These are phyloP conservation scores for Caenorhabditis latens DNA, from an alignment of 1,140 invertebrate species.

Conservation along the genomic window DNA sequence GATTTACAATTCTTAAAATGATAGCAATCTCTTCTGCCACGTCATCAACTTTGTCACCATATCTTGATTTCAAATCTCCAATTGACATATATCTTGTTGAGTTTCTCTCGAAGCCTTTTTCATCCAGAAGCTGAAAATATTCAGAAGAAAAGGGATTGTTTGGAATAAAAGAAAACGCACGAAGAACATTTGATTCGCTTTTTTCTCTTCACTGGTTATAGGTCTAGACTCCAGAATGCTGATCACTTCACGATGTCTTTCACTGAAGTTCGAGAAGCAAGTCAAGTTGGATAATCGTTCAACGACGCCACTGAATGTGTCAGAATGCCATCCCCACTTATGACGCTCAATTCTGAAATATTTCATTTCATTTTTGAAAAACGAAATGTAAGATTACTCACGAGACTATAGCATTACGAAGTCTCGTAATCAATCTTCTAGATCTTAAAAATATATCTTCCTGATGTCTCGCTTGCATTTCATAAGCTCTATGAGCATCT, in stretches of 20 bases:
- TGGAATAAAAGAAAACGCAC: constrained; percentile 23
- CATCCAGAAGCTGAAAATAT: constrained; percentile 60
- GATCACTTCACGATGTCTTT: constrained; percentile 70
- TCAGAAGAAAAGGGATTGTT: background rate
- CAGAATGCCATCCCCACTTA: constrained; percentile 75
- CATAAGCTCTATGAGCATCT: constrained; percentile 73
- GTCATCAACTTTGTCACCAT: constrained; percentile 68
- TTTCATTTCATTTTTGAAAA: background rate
- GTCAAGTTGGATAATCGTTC: constrained; percentile 68
- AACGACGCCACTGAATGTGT: constrained; percentile 72
- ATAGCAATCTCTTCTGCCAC: constrained; percentile 52
- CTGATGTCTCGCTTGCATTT: constrained; percentile 76
- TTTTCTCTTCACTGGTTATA: constrained; percentile 60
- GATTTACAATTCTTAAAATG: constrained; percentile 52
- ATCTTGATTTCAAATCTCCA: constrained; percentile 71
- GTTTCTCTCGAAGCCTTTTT: constrained; percentile 12
- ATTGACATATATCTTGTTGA: constrained; percentile 70
- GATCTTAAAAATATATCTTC: constrained; percentile 76
- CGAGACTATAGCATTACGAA: constrained; percentile 69
- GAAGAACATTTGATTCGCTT: constrained; percentile 57
- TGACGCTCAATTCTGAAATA: constrained; percentile 69
- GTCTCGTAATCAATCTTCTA: constrained; percentile 70
- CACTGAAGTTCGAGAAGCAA: constrained; percentile 71
- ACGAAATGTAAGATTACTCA: constrained; percentile 53
- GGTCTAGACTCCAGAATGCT: constrained; percentile 70